These are phyloP conservation scores for Tiphia femorata DNA, from an alignment of 2,888 invertebrate genomes.

Conservation along the genomic window DNA sequence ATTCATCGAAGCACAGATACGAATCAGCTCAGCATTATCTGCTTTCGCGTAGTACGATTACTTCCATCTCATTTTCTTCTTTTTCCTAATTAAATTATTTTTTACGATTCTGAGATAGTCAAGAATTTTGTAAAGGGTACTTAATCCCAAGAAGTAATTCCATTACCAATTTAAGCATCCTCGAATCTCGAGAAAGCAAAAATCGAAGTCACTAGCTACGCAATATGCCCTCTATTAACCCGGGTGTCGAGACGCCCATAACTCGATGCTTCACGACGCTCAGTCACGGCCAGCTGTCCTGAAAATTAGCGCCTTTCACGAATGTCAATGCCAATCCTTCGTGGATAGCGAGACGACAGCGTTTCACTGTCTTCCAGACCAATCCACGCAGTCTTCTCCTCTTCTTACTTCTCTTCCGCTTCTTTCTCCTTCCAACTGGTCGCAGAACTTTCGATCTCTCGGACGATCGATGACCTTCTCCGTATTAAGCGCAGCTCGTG, in stretches of 20 bases:
- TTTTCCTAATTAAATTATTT: no score
- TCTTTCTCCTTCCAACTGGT: constrained; percentile 15
- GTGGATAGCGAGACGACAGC: constrained; percentile 9
- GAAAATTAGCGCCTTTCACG: constrained; percentile 16
- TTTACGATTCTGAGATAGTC: no score
- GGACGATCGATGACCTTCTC: constrained; percentile 21
- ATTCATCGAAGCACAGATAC: no score
- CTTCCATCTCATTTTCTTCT: no score
- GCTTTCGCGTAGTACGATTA: no score
- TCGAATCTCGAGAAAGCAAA: not conserved
- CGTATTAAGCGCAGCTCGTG: no score
- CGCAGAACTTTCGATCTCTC: constrained; percentile 39
- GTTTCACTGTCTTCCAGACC: constrained; percentile 1
- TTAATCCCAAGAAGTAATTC: no score
- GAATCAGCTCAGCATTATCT: no score
- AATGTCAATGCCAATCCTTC: constrained; percentile 19
- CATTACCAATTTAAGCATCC: no score
- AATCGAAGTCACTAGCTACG: not conserved
- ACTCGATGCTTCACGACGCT: not conserved
- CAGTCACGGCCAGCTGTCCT: not conserved
- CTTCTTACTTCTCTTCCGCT: no score
- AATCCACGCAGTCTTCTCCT: no score
- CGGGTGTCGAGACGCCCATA: not conserved
- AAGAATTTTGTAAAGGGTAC: no score
- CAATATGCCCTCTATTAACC: not conserved